These are phyloP conservation scores for Drosophila dunni DNA, from an alignment of 1,140 invertebrate species.

Conservation along the genomic window DNA sequence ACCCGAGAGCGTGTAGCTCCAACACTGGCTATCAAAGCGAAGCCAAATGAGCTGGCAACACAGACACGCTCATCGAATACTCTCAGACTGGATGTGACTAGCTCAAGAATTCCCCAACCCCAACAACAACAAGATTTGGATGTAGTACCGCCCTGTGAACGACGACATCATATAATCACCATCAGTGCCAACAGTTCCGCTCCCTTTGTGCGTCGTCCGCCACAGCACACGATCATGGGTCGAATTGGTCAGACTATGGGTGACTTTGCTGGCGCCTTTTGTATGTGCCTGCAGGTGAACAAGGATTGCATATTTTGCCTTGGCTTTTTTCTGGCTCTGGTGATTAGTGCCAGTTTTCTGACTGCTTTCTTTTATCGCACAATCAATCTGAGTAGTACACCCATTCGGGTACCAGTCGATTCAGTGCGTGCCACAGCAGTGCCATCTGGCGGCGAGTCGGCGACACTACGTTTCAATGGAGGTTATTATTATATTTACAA, in stretches of 20 bases:
- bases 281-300: slow-evolving; percentile 76
- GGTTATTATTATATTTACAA: slow-evolving; percentile 68
- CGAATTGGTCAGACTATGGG: slow-evolving; percentile 41
- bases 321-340: slow-evolving; percentile 78
- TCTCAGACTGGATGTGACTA: neutral
- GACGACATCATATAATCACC: slow-evolving; percentile 63
- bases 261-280: slow-evolving; percentile 69
- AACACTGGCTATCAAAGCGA: neutral
- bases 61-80: slow-evolving; percentile 39
- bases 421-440: neutral
- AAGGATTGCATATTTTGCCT: slow-evolving; percentile 81
- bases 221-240: slow-evolving; percentile 13
- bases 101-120: neutral
- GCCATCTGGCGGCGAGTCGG: slow-evolving; percentile 14
- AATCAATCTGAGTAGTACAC: slow-evolving; percentile 48
- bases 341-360: slow-evolving; percentile 77
- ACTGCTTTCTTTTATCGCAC: slow-evolving; percentile 82
- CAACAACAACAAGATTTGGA: slow-evolving; percentile 16
- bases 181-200: slow-evolving; percentile 53
- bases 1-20: neutral
- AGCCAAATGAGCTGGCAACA: slow-evolving; percentile 46
- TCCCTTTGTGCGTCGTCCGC: slow-evolving; percentile 1
- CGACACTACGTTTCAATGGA: slow-evolving; percentile 53
- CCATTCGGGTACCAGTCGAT: slow-evolving; percentile 3
- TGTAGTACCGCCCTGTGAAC: slow-evolving; percentile 47